Percentiles rank a stretch among this genome's conserved stretches.
These are phyloP conservation scores for Epinotia nisella DNA, from an alignment of 2,888 invertebrate species.

Conservation along the genomic window DNA sequence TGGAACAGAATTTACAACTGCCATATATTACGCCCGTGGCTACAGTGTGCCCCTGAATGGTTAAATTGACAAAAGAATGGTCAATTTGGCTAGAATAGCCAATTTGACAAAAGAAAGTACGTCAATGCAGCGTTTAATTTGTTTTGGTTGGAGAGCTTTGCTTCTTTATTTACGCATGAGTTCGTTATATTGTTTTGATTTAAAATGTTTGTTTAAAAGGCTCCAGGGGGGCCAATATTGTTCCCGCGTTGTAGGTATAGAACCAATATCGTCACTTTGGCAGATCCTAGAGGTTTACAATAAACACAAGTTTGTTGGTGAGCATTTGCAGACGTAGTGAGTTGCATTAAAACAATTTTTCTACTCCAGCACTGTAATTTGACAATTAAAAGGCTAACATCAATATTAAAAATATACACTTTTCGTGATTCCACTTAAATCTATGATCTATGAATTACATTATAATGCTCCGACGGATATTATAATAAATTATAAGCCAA, in stretches of 20 bases:
- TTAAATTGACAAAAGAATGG: conserved; percentile 67
- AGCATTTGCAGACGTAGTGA: background rate
- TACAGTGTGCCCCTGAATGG: conserved; percentile 76
- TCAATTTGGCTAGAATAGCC: conserved; percentile 55
- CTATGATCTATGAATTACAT: no score
- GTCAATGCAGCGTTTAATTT: conserved; percentile 67
- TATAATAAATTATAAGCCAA: no score
- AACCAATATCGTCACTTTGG: conserved; percentile 15
- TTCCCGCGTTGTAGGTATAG: conserved; percentile 10
- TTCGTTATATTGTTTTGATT: conserved; percentile 69
- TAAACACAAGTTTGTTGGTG: background rate
- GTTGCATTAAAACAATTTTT: background rate
- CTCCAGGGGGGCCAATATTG: conserved; percentile 37
- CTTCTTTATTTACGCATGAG: conserved; percentile 59
- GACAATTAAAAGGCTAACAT: no score
- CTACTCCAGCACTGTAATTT: no score
- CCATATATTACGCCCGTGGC: conserved; percentile 64
- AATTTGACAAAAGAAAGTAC: conserved; percentile 52
- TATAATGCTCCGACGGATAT: no score
- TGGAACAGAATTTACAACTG: conserved; percentile 67
- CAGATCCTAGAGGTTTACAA: conserved; percentile 21
- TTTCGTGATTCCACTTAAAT: no score
- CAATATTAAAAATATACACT: no score
- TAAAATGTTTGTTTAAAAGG: conserved; percentile 41
- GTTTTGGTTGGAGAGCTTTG: conserved; percentile 79